These are phyloP conservation scores for Leptinotarsa lineolata DNA, from an alignment of 1,140 invertebrate species.

Conservation along the genomic window DNA sequence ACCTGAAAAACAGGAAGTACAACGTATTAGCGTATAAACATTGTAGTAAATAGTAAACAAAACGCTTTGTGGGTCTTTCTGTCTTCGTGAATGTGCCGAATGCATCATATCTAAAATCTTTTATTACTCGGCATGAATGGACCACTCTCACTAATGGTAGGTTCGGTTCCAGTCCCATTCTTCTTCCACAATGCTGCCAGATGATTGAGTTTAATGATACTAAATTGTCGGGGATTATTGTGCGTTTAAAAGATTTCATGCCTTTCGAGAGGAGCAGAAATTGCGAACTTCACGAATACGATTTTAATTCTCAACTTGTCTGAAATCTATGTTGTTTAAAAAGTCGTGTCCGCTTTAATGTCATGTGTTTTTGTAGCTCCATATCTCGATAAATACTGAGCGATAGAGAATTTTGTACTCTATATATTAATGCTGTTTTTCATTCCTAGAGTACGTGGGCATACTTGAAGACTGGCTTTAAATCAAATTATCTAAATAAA, in stretches of 20 bases:
- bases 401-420: too few relatives aligned
- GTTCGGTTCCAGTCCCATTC: slow-evolving; percentile 11
- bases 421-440: too few relatives aligned
- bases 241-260: neutral
- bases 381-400: too few relatives aligned
- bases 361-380: too few relatives aligned
- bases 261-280: neutral
- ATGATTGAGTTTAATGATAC: slow-evolving; percentile 12
- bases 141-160: slow-evolving; percentile 17
- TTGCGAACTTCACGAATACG: too few relatives aligned
- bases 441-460: too few relatives aligned
- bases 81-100: neutral
- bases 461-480: too few relatives aligned
- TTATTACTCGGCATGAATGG: neutral
- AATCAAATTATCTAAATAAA: too few relatives aligned
- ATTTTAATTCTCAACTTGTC: too few relatives aligned
- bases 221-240: slow-evolving; percentile 12
- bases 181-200: neutral
- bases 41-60: slow-evolving; percentile 22
- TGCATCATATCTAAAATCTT: slow-evolving; percentile 3
- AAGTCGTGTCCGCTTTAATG: too few relatives aligned
- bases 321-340: too few relatives aligned
- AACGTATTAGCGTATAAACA: slow-evolving; percentile 17
- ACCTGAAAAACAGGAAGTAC: slow-evolving; percentile 20
- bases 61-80: neutral